Evolutionary conservation across 2,113 vertebrate species (phyloP).

Genomic region (Xiphias gladius): DNA sequence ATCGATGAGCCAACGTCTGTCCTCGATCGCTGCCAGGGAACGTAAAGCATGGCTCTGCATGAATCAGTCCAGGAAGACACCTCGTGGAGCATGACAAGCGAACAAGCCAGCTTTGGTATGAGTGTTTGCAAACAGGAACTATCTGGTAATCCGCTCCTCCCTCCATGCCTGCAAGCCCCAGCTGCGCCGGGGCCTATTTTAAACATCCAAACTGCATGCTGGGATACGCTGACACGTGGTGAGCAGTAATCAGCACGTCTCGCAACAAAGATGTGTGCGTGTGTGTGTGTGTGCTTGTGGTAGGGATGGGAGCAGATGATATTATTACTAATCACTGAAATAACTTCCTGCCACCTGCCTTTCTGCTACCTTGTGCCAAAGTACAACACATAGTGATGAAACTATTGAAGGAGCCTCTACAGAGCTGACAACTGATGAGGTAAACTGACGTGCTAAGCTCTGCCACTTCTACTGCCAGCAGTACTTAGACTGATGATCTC

Average conservation of each 20-base stretch:
- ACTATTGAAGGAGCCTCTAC: slow-evolving; percentile 70
- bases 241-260: slow-evolving; percentile 88
- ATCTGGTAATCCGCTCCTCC: slow-evolving; percentile 36
- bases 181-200: slow-evolving; percentile 81
- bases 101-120: slow-evolving; percentile 34
- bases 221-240: slow-evolving; percentile 86
- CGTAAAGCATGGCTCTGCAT: slow-evolving; percentile 42
- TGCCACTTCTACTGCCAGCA: neutral
- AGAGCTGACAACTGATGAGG: slow-evolving; percentile 36
- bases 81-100: slow-evolving; percentile 40
- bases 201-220: slow-evolving; percentile 85
- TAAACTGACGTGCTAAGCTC: neutral
- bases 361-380: slow-evolving; percentile 87
- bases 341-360: slow-evolving; percentile 97
- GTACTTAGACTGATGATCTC: neutral
- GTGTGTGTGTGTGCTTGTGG: slow-evolving; percentile 48
- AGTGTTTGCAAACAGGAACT: slow-evolving; percentile 62
- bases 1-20: slow-evolving; percentile 39
- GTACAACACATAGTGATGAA: slow-evolving; percentile 89
- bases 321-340: slow-evolving; percentile 96
- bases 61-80: slow-evolving; percentile 41
- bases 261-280: slow-evolving; percentile 75
- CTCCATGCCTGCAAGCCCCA: slow-evolving; percentile 81
- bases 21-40: slow-evolving; percentile 65
- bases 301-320: slow-evolving; percentile 87